These are phyloP conservation scores for Drosophila simulans DNA, from an alignment of 1,140 invertebrate species.

Conservation along the genomic window DNA sequence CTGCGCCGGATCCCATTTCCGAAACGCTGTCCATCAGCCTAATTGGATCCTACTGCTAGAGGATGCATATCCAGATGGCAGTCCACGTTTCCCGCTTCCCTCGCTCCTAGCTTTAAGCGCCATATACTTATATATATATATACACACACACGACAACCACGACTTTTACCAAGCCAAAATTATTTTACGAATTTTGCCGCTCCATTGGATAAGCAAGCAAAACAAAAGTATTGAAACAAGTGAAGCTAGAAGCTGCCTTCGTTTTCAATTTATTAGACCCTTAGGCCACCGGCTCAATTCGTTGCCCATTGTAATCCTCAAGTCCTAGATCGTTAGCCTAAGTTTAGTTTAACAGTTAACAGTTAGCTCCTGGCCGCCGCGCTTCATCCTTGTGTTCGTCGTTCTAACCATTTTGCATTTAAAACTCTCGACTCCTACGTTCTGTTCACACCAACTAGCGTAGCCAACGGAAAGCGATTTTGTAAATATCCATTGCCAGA, in stretches of 20 bases:
- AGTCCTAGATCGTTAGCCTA: slow-evolving; percentile 27
- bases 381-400: slow-evolving; percentile 37
- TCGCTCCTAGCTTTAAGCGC: slow-evolving; percentile 34
- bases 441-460: slow-evolving; percentile 6
- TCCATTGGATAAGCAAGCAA: slow-evolving; percentile 19
- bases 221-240: not conserved
- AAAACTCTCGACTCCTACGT: slow-evolving; percentile 9
- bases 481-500: slow-evolving; percentile 52
- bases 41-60: slow-evolving; percentile 88
- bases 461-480: slow-evolving; percentile 31
- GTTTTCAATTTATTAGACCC: not conserved
- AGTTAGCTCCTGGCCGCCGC: slow-evolving; percentile 3
- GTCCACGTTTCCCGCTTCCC: slow-evolving; percentile 6
- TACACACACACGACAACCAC: slow-evolving; percentile 6
- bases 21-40: slow-evolving; percentile 87
- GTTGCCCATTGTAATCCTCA: slow-evolving; percentile 41
- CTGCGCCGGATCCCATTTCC: slow-evolving; percentile 86
- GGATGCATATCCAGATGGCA: not conserved
- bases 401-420: slow-evolving; percentile 46
- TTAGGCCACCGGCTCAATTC: slow-evolving; percentile 25
- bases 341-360: slow-evolving; percentile 45
- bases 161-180: slow-evolving; percentile 37
- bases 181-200: slow-evolving; percentile 36
- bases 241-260: slow-evolving; percentile 18
- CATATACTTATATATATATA: slow-evolving; percentile 1